Conservation (phyloP, 2,888 invertebrate species). For the Drosophila hawaiiensis region DNA sequence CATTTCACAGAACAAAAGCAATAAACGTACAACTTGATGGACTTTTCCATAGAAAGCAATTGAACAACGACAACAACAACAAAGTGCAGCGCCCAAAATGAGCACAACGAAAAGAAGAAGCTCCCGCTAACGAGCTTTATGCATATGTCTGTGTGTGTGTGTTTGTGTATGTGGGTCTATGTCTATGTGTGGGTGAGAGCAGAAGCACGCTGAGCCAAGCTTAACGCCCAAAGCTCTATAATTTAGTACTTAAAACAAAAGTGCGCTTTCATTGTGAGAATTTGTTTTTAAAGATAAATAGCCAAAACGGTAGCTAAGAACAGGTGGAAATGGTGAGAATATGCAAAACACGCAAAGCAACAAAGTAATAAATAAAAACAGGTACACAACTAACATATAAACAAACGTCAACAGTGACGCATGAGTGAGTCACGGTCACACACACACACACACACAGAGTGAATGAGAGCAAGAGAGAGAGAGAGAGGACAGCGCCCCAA, state of each 20-base stretch:
- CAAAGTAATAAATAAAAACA: constrained; percentile 17
- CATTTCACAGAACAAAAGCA: constrained; percentile 43
- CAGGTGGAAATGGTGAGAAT: constrained; percentile 41
- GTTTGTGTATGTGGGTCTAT: background rate
- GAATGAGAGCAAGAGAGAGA: constrained; percentile 19
- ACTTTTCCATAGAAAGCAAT: constrained; percentile 46
- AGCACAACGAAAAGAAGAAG: constrained; percentile 4
- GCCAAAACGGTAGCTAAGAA: constrained; percentile 24
- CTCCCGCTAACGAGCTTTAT: constrained; percentile 6
- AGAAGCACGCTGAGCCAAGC: constrained; percentile 34
- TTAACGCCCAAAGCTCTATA: constrained; percentile 31
- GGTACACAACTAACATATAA: constrained; percentile 46
- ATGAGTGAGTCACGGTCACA: constrained; percentile 78
- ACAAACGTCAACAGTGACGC: constrained; percentile 68
- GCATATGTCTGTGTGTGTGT: background rate
- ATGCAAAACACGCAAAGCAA: constrained; percentile 51
- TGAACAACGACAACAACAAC: constrained; percentile 13
- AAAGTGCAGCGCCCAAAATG: constrained; percentile 31
- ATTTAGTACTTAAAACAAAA: constrained; percentile 3
- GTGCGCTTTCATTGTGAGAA: constrained; percentile 33
- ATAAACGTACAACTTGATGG: constrained; percentile 32
- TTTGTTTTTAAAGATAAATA: constrained; percentile 11
- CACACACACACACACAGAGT: constrained; percentile 19
- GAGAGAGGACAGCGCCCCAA: constrained; percentile 62
- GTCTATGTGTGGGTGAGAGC: constrained; percentile 25